Conservation (phyloP, 35 echinoderm and acorn worm species). For the Anneissia japonica region DNA sequence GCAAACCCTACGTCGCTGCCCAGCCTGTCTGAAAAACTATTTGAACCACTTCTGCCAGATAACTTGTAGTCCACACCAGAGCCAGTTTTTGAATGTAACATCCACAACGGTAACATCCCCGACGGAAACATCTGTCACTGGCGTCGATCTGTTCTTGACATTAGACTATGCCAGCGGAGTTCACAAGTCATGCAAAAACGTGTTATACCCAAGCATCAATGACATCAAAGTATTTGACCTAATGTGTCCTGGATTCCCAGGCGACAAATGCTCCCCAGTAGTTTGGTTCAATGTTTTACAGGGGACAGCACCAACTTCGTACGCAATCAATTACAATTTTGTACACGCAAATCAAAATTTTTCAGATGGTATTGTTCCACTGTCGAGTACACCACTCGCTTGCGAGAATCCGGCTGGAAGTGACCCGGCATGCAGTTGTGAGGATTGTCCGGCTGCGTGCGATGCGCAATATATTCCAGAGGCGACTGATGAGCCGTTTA, state of each 20-base stretch:
- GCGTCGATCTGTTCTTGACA: slow-evolving; percentile 10
- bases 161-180: slow-evolving; percentile 12
- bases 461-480: neutral
- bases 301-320: slow-evolving; percentile 16
- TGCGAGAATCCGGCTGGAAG: slow-evolving; percentile 10
- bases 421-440: slow-evolving; percentile 52
- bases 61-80: slow-evolving; percentile 40
- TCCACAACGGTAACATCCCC: neutral
- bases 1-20: slow-evolving; percentile 46
- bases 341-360: slow-evolving; percentile 2
- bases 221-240: slow-evolving; percentile 42
- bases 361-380: slow-evolving; percentile 13
- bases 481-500: slow-evolving; percentile 23
- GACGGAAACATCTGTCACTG: neutral
- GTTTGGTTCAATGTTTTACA: slow-evolving; percentile 48
- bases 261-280: slow-evolving; percentile 48
- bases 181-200: slow-evolving; percentile 50
- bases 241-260: slow-evolving; percentile 44
- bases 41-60: slow-evolving; percentile 28
- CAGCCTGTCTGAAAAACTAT: slow-evolving; percentile 46
- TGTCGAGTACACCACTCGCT: neutral
- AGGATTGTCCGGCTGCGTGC: slow-evolving; percentile 36
- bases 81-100: slow-evolving; percentile 42
- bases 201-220: slow-evolving; percentile 56
- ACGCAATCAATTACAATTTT: slow-evolving; percentile 9